These are phyloP conservation scores for Lutraria rhynchaena DNA, from an alignment of 1,140 invertebrate species.

Conservation along the genomic window DNA sequence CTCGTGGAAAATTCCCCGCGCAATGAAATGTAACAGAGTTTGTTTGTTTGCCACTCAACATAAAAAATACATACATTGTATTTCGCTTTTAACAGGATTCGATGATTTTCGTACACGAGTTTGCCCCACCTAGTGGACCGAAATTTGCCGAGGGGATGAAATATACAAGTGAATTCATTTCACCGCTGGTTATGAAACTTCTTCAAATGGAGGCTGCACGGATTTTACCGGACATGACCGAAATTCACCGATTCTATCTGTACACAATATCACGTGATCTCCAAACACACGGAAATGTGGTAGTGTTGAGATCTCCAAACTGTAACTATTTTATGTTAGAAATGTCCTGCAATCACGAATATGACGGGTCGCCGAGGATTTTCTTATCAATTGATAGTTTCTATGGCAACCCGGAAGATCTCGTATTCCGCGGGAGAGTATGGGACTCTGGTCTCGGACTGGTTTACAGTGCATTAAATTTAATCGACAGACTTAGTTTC, in stretches of 20 bases:
- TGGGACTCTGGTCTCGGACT: slow-evolving; percentile 56
- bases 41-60: too few species aligned
- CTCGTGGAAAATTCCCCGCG: too few species aligned
- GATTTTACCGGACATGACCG: slow-evolving; percentile 50
- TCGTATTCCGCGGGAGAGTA: slow-evolving; percentile 43
- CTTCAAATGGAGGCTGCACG: slow-evolving; percentile 36
- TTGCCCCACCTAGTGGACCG: slow-evolving; percentile 36
- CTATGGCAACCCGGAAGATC: slow-evolving; percentile 39
- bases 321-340: slow-evolving; percentile 43
- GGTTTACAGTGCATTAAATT: slow-evolving; percentile 51
- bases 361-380: slow-evolving; percentile 48
- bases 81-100: not conserved
- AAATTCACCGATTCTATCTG: slow-evolving; percentile 51
- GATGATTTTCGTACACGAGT: slow-evolving; percentile 51
- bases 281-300: slow-evolving; percentile 3
- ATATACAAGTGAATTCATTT: slow-evolving; percentile 23
- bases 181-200: slow-evolving; percentile 31
- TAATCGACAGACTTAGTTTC: slow-evolving; percentile 54
- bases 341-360: slow-evolving; percentile 40
- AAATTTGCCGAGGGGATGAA: slow-evolving; percentile 53
- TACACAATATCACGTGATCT: slow-evolving; percentile 48
- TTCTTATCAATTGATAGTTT: slow-evolving; percentile 33
- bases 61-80: too few species aligned
- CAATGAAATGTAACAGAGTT: too few species aligned
- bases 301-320: slow-evolving; percentile 26